Conservation (phyloP, 2,888 invertebrate species). For the Eupithecia pulchellata region DNA sequence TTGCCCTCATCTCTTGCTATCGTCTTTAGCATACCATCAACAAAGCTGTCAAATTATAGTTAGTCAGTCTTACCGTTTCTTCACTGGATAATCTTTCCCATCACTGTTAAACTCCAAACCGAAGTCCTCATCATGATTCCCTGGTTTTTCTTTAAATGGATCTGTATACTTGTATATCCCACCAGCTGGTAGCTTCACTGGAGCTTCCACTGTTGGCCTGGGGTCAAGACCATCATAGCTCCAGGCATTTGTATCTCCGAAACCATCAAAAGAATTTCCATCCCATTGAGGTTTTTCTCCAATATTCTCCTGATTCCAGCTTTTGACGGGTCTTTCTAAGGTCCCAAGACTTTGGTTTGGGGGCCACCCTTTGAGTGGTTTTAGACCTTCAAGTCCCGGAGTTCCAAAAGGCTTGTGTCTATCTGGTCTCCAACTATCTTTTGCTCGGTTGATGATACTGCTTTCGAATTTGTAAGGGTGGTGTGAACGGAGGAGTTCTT, state of each 20-base stretch:
- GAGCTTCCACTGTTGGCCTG: slow-evolving; percentile 64
- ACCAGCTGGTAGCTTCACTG: slow-evolving; percentile 68
- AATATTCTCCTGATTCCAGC: slow-evolving; percentile 13
- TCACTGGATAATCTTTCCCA: slow-evolving; percentile 56
- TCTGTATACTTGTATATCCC: slow-evolving; percentile 68
- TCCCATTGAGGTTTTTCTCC: slow-evolving; percentile 13
- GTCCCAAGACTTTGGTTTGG: slow-evolving; percentile 21
- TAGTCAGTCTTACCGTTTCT: slow-evolving; percentile 61
- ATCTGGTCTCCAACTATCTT: slow-evolving; percentile 53
- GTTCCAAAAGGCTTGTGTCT: slow-evolving; percentile 22
- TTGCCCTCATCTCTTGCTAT: background rate
- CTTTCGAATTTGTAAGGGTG: slow-evolving; percentile 70
- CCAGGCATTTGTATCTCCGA: slow-evolving; percentile 23
- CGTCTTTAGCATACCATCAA: background rate
- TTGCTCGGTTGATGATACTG: slow-evolving; percentile 52
- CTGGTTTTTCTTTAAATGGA: slow-evolving; percentile 65
- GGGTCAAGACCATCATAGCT: slow-evolving; percentile 57
- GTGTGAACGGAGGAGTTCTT: slow-evolving; percentile 51
- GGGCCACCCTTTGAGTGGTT: slow-evolving; percentile 11
- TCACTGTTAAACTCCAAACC: slow-evolving; percentile 56
- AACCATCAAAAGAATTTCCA: slow-evolving; percentile 11
- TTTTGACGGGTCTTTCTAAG: slow-evolving; percentile 29
- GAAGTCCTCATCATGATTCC: slow-evolving; percentile 54
- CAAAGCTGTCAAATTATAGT: background rate
- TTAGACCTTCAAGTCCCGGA: slow-evolving; percentile 25